Evolutionary conservation across 2,113 vertebrate species (phyloP).

Genomic region (Eurystomus gularis): DNA sequence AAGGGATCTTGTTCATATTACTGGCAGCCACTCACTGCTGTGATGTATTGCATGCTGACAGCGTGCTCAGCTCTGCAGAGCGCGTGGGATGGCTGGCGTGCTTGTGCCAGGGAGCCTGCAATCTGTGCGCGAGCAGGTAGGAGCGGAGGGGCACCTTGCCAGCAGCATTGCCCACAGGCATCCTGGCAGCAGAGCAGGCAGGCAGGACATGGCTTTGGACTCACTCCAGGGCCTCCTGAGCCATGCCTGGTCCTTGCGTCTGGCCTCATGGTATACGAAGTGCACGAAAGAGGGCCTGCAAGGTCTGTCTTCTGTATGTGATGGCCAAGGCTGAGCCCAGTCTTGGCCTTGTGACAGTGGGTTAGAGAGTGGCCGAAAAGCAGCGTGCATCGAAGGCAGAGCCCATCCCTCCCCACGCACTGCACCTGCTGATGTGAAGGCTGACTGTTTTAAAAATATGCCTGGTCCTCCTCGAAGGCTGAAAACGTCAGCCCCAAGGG

Average conservation of each 20-base stretch:
- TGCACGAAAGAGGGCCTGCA: neutral
- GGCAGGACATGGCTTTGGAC: neutral
- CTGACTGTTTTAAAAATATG: neutral
- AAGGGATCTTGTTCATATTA: neutral
- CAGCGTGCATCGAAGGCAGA: neutral
- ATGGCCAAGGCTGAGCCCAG: neutral
- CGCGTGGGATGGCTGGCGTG: neutral
- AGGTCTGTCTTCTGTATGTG: fast-evolving
- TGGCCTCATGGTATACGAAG: neutral
- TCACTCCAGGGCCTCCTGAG: neutral
- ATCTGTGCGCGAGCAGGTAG: neutral
- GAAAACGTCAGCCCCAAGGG: fast-evolving
- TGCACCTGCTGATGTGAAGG: neutral
- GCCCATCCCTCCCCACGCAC: neutral
- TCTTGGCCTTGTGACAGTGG: neutral
- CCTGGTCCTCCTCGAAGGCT: neutral
- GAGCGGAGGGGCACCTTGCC: neutral
- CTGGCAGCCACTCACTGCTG: neutral
- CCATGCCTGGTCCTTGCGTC: neutral
- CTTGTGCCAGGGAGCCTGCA: neutral
- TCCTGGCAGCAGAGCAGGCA: neutral
- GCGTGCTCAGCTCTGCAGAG: neutral
- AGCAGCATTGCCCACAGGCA: neutral
- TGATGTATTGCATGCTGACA: neutral
- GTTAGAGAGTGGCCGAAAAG: neutral